Evolutionary conservation across 2,888 invertebrate species (phyloP), one percentile per base, ranked within the genome.

Genomic region (Pseudococcus viburni): DNA sequence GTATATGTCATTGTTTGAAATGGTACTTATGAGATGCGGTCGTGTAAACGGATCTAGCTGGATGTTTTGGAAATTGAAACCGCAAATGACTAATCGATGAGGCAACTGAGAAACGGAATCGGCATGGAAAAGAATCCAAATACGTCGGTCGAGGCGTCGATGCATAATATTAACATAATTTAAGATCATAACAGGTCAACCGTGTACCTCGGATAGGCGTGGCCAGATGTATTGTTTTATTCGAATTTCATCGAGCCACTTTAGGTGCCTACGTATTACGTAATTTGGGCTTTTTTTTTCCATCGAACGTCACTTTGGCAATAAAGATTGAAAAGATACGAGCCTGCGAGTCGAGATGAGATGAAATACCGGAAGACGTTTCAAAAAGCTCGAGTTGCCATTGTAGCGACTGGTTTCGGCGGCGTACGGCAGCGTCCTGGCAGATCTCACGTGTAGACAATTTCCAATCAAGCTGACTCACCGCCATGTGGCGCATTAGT

Each of bases 391-490:
- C 33, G 8, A 55, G 73, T 73, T 73, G 17, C 33, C 64, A 64
- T 64, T 64, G 64, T 64, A 64, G 22, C 1, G 22, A 17, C n/a
- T n/a, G 42, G 42, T 42, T 42, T 42, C 42, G 42, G 42, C 6
- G 42, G 59, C 59, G n/a, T n/a, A 68, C 22, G 33, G 73, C 33
- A 33, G 26, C 26, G 26, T 33, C 26, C 26, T 33, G 26, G 1
- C 26, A 73, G 15, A 15, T 33, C 73, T 73, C 73, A 73, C 73
- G 73, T 73, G 73, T 73, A 73, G 73, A 73, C 73, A 83, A 46
- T 83, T 83, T 83, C 80, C 42, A 83, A 83, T 83, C 80, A 46
- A 83, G 80, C 80, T 83, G 80, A 46, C 46, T 83, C 80, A 83
- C 80, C 42, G 80, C 46, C 80, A 46, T 83, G 80, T 46, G 46